Evolutionary conservation across 1,140 invertebrate genomes (phyloP).

Genomic region (Aphis gossypii): DNA sequence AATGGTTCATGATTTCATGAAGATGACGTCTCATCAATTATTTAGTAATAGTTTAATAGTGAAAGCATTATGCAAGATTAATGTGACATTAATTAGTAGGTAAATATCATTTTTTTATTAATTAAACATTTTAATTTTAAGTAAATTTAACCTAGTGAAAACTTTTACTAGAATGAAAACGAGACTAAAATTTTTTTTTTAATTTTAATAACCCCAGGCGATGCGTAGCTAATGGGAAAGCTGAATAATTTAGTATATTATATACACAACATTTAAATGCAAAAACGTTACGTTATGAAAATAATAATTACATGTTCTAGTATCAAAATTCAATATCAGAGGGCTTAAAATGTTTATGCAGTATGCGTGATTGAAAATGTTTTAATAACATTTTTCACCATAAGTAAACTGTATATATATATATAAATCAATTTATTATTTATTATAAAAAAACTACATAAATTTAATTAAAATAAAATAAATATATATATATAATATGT

Average conservation of each 20-base stretch:
- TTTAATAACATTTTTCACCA: background rate
- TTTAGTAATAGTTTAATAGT: background rate
- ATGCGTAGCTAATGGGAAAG: background rate
- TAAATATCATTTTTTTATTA: background rate
- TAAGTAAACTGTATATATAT: background rate
- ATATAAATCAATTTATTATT: background rate
- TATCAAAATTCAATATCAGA: background rate
- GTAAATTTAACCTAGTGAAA: background rate
- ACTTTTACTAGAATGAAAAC: background rate
- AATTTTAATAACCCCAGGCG: background rate
- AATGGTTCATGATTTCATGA: background rate
- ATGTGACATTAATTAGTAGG: background rate
- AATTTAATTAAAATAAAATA: background rate
- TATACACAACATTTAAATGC: background rate
- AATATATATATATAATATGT: background rate
- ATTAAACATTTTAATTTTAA: background rate
- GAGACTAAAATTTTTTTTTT: background rate
- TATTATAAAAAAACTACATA: background rate
- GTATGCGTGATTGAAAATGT: background rate
- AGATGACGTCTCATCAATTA: conserved; percentile 10
- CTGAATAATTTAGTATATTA: too few relatives aligned
- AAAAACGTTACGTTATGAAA: background rate
- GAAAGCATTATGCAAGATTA: conserved; percentile 23
- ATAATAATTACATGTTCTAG: background rate
- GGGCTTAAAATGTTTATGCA: background rate